Evolutionary conservation across 1,140 invertebrate species (phyloP), one percentile per base, ranked within the genome.

Genomic region (Telenomus remus): DNA sequence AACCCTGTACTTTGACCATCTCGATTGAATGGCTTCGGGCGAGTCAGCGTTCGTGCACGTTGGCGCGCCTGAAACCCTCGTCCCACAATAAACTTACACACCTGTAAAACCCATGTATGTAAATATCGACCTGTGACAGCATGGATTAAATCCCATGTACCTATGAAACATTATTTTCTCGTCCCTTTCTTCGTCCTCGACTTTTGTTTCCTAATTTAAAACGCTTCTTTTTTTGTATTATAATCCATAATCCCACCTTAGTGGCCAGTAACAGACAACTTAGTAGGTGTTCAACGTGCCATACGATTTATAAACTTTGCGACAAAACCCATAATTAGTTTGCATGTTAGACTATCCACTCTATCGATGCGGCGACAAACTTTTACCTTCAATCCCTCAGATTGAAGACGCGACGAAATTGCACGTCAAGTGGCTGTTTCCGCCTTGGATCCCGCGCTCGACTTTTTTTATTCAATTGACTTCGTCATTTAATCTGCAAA

Each of bases 211-310:
- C 19, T 27, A 27, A 27, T 27, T 27, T 6, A 27, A 27, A n/a
- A n/a, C n/a, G n/a, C n/a, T n/a, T n/a, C n/a, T 10, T 53, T n/a
- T 16, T 14, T 54, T 16, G 3, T 9, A 9, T 2, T 34, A 9
- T 37, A 34, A 39, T 35, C 44, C 15, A 57, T 10, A 49, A 37
- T 64, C 39, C 15, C n/a, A 39, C n/a, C 19, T 59, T 72, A 54
- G 60, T 65, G 34, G 60, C 61, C 69, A 72, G 55, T 72, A 60
- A 72, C 48, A 72, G 69, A 59, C 60, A 72, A 53, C 59, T 65
- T 72, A 72, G 69, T 12, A 54, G 43, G 14, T 73, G 64, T 61
- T 14, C 27, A 46, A 53, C 53, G 57, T 53, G 35, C 50, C 37
- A 27, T 27, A 27, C 19, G 19, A 3, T 6, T 27, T 27, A 6